phyloP scores from a whole-genome alignment of 2,888 invertebrate genomes.

The Iphiclides podalirius region DNA sequence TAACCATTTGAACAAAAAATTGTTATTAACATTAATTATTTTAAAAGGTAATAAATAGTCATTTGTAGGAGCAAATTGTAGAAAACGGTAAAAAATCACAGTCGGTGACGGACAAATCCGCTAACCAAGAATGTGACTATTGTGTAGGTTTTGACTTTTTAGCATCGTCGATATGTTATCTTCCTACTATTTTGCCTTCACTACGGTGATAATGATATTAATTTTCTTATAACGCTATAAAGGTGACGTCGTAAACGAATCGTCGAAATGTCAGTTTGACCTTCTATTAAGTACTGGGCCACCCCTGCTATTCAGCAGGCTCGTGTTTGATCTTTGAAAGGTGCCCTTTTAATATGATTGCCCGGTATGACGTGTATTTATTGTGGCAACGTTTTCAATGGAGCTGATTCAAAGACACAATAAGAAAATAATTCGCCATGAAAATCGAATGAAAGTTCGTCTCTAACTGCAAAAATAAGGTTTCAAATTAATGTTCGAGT shows the following conservation, averaged over 20 bases:
- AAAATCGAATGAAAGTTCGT: not conserved
- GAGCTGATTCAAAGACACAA: not conserved
- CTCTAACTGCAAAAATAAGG: not conserved
- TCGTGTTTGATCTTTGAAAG: slow-evolving; percentile 65
- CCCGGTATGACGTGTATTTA: slow-evolving; percentile 48
- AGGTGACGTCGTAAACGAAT: slow-evolving; percentile 56
- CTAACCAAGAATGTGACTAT: no score
- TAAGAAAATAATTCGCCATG: not conserved
- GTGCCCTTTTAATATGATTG: slow-evolving; percentile 61
- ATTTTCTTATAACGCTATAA: slow-evolving; percentile 51
- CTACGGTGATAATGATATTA: slow-evolving; percentile 54
- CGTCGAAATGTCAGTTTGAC: slow-evolving; percentile 77
- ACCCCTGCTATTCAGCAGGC: slow-evolving; percentile 60
- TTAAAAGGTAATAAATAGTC: no score
- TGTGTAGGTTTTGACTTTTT: no score
- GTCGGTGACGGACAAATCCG: no score
- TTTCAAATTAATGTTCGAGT: not conserved
- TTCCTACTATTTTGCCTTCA: no score
- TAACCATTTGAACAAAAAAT: no score
- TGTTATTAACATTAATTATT: no score
- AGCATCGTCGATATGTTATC: no score
- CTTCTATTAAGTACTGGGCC: slow-evolving; percentile 70
- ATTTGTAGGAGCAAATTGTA: no score
- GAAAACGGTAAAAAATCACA: no score
- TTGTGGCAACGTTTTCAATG: not conserved